phyloP scores from a whole-genome alignment of 2,113 vertebrate genomes.

The Bolborhynchus lineola region DNA sequence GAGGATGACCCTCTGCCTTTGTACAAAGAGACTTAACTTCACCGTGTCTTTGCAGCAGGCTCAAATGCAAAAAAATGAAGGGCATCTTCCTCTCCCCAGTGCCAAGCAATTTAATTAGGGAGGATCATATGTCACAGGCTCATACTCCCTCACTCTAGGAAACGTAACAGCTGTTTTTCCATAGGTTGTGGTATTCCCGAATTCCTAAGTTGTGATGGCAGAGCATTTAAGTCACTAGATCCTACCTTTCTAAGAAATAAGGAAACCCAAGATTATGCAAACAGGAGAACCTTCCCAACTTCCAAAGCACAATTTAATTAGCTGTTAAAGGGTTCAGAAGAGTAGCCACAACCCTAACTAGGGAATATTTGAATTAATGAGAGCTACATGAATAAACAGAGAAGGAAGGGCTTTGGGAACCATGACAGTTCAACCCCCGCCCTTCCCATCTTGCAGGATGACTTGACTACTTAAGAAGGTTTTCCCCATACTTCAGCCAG shows the following conservation, averaged over 20 bases:
- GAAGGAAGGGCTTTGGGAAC: background rate
- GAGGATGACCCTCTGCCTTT: background rate
- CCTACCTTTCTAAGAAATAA: slow-evolving; percentile 39
- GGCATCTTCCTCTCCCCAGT: background rate
- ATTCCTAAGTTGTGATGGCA: slow-evolving; percentile 21
- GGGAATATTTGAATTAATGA: background rate
- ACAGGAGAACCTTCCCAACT: background rate
- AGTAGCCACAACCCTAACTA: background rate
- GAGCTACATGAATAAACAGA: background rate
- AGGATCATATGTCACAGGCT: slow-evolving; percentile 9
- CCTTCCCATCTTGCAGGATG: background rate
- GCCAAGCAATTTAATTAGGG: slow-evolving; percentile 26
- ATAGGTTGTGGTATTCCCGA: slow-evolving; percentile 20
- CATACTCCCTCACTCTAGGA: slow-evolving; percentile 33
- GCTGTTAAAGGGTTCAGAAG: background rate
- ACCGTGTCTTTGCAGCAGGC: background rate
- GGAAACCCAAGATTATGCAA: slow-evolving; percentile 15
- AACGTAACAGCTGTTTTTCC: slow-evolving; percentile 33
- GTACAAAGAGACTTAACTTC: background rate
- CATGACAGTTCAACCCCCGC: background rate
- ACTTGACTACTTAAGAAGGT: background rate
- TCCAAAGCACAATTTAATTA: background rate
- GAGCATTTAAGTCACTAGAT: background rate
- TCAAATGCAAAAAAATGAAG: background rate
- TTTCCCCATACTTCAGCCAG: background rate